These are phyloP conservation scores for Apistogramma diplotaenia DNA, from an alignment of 2,113 vertebrate genomes.

Conservation along the genomic window DNA sequence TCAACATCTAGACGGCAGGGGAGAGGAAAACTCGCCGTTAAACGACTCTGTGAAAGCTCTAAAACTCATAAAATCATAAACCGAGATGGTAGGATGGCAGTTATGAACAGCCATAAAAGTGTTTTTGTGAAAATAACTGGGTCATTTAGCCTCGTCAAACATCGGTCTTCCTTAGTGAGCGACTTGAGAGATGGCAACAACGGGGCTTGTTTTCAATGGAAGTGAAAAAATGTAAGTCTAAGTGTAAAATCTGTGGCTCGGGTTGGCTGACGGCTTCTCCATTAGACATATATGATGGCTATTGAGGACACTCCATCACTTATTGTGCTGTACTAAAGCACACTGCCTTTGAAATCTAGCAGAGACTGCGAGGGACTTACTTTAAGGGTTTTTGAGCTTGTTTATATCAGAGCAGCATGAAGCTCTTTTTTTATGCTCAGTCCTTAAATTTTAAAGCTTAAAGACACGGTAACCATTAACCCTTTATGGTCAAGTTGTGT, in stretches of 20 bases:
- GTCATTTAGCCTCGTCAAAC: not conserved
- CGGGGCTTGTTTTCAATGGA: not conserved
- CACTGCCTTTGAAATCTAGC: not conserved
- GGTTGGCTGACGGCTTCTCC: not conserved
- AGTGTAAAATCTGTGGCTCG: not conserved
- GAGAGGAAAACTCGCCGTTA: not conserved
- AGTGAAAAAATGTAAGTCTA: not conserved
- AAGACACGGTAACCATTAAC: not conserved
- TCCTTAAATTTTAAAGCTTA: not conserved
- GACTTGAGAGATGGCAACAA: not conserved
- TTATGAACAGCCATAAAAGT: constrained; percentile 37
- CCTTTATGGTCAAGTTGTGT: not conserved
- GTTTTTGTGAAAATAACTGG: not conserved
- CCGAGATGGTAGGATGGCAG: not conserved
- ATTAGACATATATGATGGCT: not conserved
- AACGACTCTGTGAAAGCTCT: constrained; percentile 27
- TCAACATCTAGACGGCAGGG: constrained; percentile 83
- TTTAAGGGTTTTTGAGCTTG: not conserved
- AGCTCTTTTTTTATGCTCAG: not conserved
- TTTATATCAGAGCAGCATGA: not conserved
- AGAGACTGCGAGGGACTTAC: not conserved
- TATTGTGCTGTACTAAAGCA: not conserved
- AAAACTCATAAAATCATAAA: constrained; percentile 53
- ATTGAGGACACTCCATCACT: not conserved
- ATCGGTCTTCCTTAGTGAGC: not conserved